phyloP scores from a whole-genome alignment of 2,888 invertebrate species.

The Stratiomys singularior region DNA sequence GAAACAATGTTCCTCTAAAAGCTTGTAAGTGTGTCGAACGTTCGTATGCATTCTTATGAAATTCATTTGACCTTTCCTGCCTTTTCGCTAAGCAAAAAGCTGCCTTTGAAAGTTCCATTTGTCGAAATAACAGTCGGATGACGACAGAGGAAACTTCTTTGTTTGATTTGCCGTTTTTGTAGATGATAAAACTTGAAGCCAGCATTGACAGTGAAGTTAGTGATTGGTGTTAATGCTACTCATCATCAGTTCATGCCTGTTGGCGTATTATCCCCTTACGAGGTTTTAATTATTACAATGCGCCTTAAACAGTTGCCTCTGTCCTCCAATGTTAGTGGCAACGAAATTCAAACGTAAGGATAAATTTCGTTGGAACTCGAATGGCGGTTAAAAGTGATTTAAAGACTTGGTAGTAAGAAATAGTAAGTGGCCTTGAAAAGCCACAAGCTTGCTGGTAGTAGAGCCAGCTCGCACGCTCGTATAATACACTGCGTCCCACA shows the following conservation, averaged over 20 bases:
- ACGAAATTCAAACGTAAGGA: neutral
- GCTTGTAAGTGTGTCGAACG: neutral
- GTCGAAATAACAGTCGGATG: neutral
- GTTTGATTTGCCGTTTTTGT: conserved; percentile 12
- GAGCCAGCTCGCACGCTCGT: neutral
- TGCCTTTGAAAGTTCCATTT: neutral
- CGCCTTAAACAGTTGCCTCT: no score
- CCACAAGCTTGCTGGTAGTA: neutral
- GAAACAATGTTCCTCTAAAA: neutral
- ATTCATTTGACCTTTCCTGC: neutral
- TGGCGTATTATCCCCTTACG: no score
- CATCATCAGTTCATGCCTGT: no score
- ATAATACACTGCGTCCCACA: conserved; percentile 14
- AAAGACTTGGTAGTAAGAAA: neutral
- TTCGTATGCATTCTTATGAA: neutral
- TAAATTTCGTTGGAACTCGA: neutral
- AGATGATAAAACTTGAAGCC: no score
- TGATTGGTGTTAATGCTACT: no score
- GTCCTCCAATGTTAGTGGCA: no score
- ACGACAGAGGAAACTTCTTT: neutral
- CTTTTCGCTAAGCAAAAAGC: neutral
- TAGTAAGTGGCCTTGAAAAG: conserved; percentile 42
- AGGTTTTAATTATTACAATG: no score
- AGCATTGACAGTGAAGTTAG: no score
- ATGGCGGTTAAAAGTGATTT: neutral